Evolutionary conservation across 2,113 vertebrate species (phyloP).

Genomic region (Trichomycterus rosablanca): DNA sequence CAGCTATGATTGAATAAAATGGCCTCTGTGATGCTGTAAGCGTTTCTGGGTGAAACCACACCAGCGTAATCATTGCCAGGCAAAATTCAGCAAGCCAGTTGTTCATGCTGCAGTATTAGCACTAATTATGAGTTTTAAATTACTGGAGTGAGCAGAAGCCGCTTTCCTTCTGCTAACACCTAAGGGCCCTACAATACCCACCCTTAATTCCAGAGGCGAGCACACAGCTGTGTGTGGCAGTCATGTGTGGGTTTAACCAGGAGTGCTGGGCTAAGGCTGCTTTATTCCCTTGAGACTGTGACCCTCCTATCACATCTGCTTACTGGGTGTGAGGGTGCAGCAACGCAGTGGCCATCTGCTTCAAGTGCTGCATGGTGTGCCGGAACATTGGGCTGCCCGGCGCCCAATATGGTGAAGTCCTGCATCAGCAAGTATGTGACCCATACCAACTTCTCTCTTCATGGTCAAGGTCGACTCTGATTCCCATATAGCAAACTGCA

Average conservation of each 20-base stretch:
- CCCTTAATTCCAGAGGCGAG: constrained; percentile 51
- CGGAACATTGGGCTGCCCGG: constrained; percentile 48
- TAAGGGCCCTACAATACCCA: constrained; percentile 26
- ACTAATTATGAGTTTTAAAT: constrained; percentile 27
- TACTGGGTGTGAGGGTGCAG: constrained; percentile 52
- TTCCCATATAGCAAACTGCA: constrained; percentile 51
- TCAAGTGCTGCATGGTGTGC: constrained; percentile 39
- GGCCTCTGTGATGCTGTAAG: constrained; percentile 1
- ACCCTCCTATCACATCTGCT: constrained; percentile 63
- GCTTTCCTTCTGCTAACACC: constrained; percentile 41
- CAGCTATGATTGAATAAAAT: constrained; percentile 14
- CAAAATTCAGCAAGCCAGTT: constrained; percentile 3
- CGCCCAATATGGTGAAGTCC: constrained; percentile 62
- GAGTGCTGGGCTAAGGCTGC: constrained; percentile 45
- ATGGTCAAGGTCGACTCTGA: constrained; percentile 61
- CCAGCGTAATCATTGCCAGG: no score
- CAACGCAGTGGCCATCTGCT: constrained; percentile 61
- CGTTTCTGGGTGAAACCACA: constrained; percentile 3
- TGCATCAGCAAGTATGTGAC: constrained; percentile 62
- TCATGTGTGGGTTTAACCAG: constrained; percentile 36
- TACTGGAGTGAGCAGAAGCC: constrained; percentile 12
- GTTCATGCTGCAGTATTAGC: constrained; percentile 14
- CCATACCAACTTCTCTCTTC: constrained; percentile 47
- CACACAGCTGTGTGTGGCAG: constrained; percentile 40
- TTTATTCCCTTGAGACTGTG: constrained; percentile 55